Evolutionary conservation across 2,113 vertebrate genomes (phyloP).

Genomic region (Hemiscyllium ocellatum): DNA sequence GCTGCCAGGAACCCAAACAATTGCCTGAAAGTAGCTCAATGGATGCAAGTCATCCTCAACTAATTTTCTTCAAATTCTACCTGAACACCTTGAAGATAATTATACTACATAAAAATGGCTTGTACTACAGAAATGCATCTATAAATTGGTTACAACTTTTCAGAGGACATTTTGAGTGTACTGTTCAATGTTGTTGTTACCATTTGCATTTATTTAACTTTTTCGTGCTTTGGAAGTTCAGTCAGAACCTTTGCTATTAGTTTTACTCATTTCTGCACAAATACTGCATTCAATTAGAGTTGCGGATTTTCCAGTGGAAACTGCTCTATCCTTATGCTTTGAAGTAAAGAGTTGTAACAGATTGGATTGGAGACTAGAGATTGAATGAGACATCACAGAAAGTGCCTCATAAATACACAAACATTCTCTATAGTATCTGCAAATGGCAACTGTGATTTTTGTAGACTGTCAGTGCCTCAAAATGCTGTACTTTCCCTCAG

Average conservation of each 20-base stretch:
- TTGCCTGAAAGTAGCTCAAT: background rate
- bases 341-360: background rate
- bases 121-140: background rate
- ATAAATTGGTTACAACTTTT: background rate
- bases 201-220: background rate
- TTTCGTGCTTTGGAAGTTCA: background rate
- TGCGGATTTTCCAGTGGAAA: background rate
- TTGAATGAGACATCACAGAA: background rate
- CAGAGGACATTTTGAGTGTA: background rate
- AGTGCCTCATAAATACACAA: background rate
- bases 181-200: background rate
- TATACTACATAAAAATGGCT: background rate
- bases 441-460: background rate
- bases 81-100: background rate
- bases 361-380: background rate
- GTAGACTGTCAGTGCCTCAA: background rate
- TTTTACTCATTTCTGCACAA: background rate
- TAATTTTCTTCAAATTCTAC: background rate
- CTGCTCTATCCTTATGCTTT: background rate
- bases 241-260: background rate
- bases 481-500: background rate
- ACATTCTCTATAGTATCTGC: background rate
- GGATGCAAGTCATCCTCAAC: background rate
- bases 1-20: too few species aligned
- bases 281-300: background rate